A percentile compares a stretch with the other conserved stretches of the same genome.
phyloP scores from a whole-genome alignment of 2,888 invertebrate genomes.

The Physocephala rufipes region DNA sequence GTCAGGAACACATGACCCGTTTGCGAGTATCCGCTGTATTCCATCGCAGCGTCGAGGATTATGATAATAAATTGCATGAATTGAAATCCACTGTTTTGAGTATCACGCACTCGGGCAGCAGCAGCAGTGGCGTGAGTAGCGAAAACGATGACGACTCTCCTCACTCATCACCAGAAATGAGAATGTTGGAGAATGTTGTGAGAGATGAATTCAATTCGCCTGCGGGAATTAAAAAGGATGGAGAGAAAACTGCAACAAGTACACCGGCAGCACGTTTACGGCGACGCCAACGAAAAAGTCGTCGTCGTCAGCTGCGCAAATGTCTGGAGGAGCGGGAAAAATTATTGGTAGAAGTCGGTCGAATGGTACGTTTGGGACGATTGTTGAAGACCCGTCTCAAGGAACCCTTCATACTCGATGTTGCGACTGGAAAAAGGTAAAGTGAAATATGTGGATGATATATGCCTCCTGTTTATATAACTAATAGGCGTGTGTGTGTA shows the following conservation, averaged over 20 bases:
- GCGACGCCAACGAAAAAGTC: constrained; percentile 50
- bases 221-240: too few relatives aligned
- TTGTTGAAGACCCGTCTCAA: constrained; percentile 73
- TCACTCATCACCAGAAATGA: constrained; percentile 30
- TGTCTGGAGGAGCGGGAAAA: constrained; percentile 72
- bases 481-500: too few relatives aligned
- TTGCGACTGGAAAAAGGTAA: constrained; percentile 60
- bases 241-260: background rate
- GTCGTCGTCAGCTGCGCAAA: constrained; percentile 67
- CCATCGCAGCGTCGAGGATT: constrained; percentile 75
- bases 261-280: background rate
- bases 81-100: constrained; percentile 68
- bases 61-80: constrained; percentile 72
- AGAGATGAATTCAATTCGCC: too few relatives aligned
- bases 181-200: background rate
- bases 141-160: constrained; percentile 42
- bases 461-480: too few relatives aligned
- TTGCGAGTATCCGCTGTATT: constrained; percentile 80
- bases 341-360: constrained; percentile 75
- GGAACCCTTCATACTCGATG: constrained; percentile 70
- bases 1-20: constrained; percentile 80
- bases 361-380: constrained; percentile 77
- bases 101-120: constrained; percentile 51
- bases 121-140: constrained; percentile 48
- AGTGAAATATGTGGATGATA: constrained; percentile 29